Conservation (phyloP, 1,140 invertebrate species). For the Propsilocerus akamusi region DNA sequence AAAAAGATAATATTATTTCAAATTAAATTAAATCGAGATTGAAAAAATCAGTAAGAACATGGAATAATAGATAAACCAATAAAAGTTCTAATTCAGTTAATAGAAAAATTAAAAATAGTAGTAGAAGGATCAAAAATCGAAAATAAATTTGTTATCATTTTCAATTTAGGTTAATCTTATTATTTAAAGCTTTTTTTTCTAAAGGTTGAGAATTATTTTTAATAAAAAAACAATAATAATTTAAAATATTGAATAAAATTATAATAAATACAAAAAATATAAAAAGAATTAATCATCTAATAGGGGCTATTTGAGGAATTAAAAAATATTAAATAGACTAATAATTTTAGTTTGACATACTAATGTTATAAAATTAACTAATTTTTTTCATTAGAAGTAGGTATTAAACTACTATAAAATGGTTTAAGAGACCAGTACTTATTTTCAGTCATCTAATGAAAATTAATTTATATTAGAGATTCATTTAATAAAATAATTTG, state of each 20-base stretch:
- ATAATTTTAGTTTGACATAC: conserved; percentile 36
- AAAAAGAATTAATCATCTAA: conserved; percentile 29
- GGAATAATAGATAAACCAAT: conserved; percentile 27
- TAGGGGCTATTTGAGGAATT: conserved; percentile 31
- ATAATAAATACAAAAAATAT: conserved; percentile 27
- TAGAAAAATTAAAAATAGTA: conserved; percentile 23
- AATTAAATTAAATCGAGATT: conserved; percentile 24
- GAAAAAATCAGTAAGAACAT: conserved; percentile 27
- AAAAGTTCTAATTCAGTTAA: conserved; percentile 33
- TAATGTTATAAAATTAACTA: conserved; percentile 32
- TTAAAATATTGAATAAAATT: conserved; percentile 27
- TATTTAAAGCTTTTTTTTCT: conserved; percentile 20
- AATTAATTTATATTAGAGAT: conserved; percentile 27
- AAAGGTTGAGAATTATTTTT: conserved; percentile 11
- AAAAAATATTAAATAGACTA: conserved; percentile 30
- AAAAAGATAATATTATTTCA: conserved; percentile 25
- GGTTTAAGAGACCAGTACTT: conserved; percentile 36
- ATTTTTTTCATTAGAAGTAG: conserved; percentile 33
- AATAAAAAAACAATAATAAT: conserved; percentile 23
- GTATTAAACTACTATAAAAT: conserved; percentile 26
- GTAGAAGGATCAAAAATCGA: conserved; percentile 30
- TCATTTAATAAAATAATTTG: conserved; percentile 34
- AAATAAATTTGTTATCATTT: conserved; percentile 35
- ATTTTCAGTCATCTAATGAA: conserved; percentile 40
- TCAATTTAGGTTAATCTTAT: conserved; percentile 25